Conservation (phyloP, 2,797 vertebrate species). For the Sebastes hubbsi region DNA sequence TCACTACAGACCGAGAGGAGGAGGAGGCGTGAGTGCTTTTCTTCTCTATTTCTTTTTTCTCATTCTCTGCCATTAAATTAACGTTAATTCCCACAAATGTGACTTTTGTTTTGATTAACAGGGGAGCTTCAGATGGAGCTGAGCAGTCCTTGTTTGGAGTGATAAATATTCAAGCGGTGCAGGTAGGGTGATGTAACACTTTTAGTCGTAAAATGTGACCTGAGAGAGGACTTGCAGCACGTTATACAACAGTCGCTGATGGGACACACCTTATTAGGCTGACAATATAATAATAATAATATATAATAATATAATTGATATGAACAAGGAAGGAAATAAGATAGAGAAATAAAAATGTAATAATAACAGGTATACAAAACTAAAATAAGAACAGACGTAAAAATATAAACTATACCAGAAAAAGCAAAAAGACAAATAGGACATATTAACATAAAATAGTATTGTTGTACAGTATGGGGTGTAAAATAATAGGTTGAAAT, state of each 20-base stretch:
- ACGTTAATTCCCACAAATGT: too few species aligned
- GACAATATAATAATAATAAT: neutral
- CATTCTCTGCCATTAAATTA: neutral
- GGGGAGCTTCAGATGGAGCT: conserved; percentile 75
- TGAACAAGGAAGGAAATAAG: neutral
- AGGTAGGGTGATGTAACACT: conserved; percentile 71
- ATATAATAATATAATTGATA: neutral
- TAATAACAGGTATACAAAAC: neutral
- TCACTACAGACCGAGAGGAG: conserved; percentile 86
- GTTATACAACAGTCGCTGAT: neutral
- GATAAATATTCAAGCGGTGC: conserved; percentile 89
- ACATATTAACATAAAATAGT: neutral
- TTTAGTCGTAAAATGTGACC: neutral
- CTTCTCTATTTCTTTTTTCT: neutral
- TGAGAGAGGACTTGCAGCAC: neutral
- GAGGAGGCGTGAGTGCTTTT: conserved; percentile 83
- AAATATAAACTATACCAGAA: too few species aligned
- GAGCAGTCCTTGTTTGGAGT: conserved; percentile 81
- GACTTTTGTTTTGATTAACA: conserved; percentile 55
- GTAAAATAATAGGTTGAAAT: neutral
- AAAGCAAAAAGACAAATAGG: neutral
- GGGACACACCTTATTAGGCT: neutral
- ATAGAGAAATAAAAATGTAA: neutral
- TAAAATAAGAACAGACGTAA: neutral
- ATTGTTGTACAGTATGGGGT: neutral